phyloP scores from a whole-genome alignment of 2,113 vertebrate species.

The Myrmecophaga tridactyla region DNA sequence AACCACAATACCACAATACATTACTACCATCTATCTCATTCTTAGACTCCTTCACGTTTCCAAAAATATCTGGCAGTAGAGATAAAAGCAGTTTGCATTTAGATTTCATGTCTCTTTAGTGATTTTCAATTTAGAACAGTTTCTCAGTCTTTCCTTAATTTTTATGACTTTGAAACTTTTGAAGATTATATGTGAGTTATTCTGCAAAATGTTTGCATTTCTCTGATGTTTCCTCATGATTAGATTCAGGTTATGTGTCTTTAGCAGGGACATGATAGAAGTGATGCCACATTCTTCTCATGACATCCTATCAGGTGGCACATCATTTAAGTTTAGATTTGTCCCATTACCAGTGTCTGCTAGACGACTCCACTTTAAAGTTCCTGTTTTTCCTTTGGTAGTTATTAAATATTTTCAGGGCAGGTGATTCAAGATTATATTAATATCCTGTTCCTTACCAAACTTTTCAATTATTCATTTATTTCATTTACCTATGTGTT shows the following conservation, averaged over 20 bases:
- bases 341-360: neutral
- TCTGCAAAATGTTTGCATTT: neutral
- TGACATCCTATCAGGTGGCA: neutral
- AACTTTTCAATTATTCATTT: neutral
- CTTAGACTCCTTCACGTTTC: neutral
- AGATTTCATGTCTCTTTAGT: neutral
- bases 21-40: neutral
- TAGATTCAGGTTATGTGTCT: neutral
- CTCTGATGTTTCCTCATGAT: neutral
- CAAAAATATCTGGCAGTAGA: too few relatives aligned
- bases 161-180: slow-evolving; percentile 14
- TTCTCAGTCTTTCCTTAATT: neutral
- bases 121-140: neutral
- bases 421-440: neutral
- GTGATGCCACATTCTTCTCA: neutral
- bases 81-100: neutral
- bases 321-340: neutral
- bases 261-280: neutral
- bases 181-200: neutral
- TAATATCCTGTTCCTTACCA: neutral
- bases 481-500: neutral
- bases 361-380: neutral
- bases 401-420: slow-evolving; percentile 8
- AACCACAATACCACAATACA: neutral
- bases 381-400: neutral